Percentiles rank a stretch among this genome's conserved stretches.
Conservation (phyloP, 2,113 vertebrate genomes). For the Cyprinodon brontotheroides region DNA sequence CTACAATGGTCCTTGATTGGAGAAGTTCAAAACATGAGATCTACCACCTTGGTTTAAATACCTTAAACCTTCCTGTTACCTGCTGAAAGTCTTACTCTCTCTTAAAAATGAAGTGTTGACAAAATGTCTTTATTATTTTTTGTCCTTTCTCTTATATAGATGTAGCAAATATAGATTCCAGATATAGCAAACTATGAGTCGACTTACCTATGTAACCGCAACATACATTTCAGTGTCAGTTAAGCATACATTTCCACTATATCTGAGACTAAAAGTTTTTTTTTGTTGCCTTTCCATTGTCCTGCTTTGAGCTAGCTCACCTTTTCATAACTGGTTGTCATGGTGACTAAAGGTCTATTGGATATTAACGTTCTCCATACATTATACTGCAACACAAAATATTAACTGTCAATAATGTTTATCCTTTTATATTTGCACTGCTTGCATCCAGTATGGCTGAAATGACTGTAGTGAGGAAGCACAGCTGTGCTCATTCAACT, state of each 20-base stretch:
- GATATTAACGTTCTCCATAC: background rate
- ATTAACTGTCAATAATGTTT: background rate
- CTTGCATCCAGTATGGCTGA: background rate
- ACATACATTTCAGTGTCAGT: too few relatives aligned
- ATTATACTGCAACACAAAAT: background rate
- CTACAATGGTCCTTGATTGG: too few relatives aligned
- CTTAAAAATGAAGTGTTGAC: background rate
- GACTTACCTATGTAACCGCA: background rate
- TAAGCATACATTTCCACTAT: too few relatives aligned
- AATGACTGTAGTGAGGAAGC: background rate
- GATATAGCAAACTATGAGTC: background rate
- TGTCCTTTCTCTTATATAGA: background rate
- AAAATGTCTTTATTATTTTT: background rate
- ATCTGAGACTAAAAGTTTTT: background rate
- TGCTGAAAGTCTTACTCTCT: background rate
- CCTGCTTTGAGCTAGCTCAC: background rate
- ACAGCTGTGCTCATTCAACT: too few relatives aligned
- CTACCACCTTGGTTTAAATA: too few relatives aligned
- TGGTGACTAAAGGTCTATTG: background rate
- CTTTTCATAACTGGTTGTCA: background rate
- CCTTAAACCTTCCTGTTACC: background rate
- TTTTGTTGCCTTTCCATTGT: background rate
- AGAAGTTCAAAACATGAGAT: too few relatives aligned
- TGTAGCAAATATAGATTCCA: background rate
- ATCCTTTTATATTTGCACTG: too few relatives aligned